Evolutionary conservation across 1,140 invertebrate species (phyloP), one percentile per base, ranked within the genome.

Genomic region (Vanessa tameamea): DNA sequence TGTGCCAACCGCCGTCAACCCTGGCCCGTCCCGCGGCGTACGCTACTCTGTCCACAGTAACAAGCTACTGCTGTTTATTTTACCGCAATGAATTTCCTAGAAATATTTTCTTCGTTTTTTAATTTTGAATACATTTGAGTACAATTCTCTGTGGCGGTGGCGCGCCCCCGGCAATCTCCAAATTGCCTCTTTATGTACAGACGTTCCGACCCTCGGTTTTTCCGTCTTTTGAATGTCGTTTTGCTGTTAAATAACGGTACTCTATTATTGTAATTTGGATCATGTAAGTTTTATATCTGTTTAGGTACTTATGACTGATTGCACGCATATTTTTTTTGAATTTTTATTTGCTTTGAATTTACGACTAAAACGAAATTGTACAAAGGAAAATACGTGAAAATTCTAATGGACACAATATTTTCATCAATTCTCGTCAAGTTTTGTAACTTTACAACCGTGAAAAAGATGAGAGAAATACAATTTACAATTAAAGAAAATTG

Each of bases 131-230:
- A 92, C 88, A 91, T 92, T 90, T 82, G 87, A 90, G 87, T 83
- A 90, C 89, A 91, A 91, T 91, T 89, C 88, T 87, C 82, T 79
- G 85, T 87, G 87, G 85, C 84, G 81, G 90, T 86, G 81, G 88
- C 84, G 78, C 88, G 89, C 91, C 91, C 88, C 85, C 84, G 91
- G 91, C 89, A 91, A 92, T 92, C 88, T 92, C 88, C 91, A 92
- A 92, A 92, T 92, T 92, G 91, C 91, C 89, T 91, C 89, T 92
- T 92, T 92, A 91, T 92, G 91, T 90, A 88, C 88, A 92, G 91
- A 92, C 91, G 89, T 90, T 89, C 86, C 91, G 86, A 88, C 89
- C 89, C 89, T 90, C 88, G 87, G 89, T 87, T 90, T 92, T 92
- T 89, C 89, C 89, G 88, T 91, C 89, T 91, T 92, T 92, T 92